Evolutionary conservation across 2,113 vertebrate species (phyloP).

Genomic region (Nesogale talazaci): DNA sequence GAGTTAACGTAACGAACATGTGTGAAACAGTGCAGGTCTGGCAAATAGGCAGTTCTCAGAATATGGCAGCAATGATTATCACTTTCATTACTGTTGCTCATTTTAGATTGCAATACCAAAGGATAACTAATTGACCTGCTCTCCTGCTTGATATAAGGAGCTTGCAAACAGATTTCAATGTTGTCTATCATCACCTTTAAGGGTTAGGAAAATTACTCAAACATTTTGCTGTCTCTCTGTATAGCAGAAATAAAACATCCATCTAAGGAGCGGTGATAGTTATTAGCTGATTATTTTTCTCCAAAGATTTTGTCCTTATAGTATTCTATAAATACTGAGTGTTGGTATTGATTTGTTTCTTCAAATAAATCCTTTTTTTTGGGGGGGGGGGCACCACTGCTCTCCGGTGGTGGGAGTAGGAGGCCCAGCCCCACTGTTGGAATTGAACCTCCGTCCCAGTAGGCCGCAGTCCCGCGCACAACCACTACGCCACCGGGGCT

Average conservation of each 20-base stretch:
- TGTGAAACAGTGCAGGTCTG: neutral
- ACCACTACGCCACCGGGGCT: too few species aligned
- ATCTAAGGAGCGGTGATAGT: neutral
- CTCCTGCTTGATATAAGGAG: neutral
- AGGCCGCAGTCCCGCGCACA: too few species aligned
- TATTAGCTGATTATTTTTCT: conserved; percentile 64
- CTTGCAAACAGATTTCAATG: conserved; percentile 13
- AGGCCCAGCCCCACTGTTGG: too few species aligned
- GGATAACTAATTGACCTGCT: neutral
- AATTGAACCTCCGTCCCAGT: too few species aligned
- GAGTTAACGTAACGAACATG: neutral
- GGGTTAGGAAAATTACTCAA: conserved; percentile 45
- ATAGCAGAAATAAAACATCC: conserved; percentile 37
- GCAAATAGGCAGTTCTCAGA: neutral
- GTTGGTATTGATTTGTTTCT: conserved; percentile 21
- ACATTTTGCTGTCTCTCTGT: conserved; percentile 14
- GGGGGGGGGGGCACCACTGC: too few species aligned
- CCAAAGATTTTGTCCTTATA: conserved; percentile 41
- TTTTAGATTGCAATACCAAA: neutral
- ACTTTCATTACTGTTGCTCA: neutral
- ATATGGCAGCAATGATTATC: neutral
- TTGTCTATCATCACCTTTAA: neutral
- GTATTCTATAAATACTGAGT: conserved; percentile 54
- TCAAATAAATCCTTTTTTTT: conserved; percentile 51
- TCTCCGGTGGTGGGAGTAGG: too few species aligned